Evolutionary conservation across 2,113 vertebrate genomes (phyloP).

Genomic region (Hippolais icterina): DNA sequence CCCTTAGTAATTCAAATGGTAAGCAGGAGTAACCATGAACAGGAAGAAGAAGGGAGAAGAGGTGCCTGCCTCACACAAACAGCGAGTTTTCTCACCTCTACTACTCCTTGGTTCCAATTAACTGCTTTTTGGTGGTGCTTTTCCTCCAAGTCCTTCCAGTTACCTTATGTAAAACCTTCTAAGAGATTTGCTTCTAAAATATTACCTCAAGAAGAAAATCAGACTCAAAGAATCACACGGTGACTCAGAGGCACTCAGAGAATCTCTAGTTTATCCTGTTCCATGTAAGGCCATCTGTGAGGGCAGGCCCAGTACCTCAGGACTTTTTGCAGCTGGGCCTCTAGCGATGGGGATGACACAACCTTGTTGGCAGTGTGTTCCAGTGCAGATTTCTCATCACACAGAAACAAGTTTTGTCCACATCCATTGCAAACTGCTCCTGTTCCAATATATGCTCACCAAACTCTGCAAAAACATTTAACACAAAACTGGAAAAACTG

Average conservation of each 20-base stretch:
- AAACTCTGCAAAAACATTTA: not conserved
- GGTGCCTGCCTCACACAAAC: not conserved
- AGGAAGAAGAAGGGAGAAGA: not conserved
- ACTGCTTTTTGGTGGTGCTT: not conserved
- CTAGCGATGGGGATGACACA: rapidly evolving
- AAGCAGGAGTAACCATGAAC: not conserved
- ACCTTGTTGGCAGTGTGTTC: not conserved
- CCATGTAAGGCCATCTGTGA: not conserved
- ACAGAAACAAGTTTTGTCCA: not conserved
- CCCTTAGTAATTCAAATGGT: not conserved
- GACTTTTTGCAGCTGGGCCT: not conserved
- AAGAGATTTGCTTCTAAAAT: not conserved
- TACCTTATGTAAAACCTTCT: not conserved
- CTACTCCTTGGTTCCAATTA: not conserved
- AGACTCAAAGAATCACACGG: not conserved
- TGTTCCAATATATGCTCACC: not conserved
- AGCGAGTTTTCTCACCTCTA: not conserved
- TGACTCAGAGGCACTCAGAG: not conserved
- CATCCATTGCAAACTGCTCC: not conserved
- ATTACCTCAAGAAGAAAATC: not conserved
- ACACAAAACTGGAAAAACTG: not conserved
- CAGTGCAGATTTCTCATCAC: not conserved
- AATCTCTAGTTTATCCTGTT: not conserved
- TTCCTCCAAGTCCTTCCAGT: not conserved
- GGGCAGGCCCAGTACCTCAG: not conserved